Evolutionary conservation across 2,113 vertebrate species (phyloP), one percentile per base, ranked within the genome.

Genomic region (Leptosomus discolor): DNA sequence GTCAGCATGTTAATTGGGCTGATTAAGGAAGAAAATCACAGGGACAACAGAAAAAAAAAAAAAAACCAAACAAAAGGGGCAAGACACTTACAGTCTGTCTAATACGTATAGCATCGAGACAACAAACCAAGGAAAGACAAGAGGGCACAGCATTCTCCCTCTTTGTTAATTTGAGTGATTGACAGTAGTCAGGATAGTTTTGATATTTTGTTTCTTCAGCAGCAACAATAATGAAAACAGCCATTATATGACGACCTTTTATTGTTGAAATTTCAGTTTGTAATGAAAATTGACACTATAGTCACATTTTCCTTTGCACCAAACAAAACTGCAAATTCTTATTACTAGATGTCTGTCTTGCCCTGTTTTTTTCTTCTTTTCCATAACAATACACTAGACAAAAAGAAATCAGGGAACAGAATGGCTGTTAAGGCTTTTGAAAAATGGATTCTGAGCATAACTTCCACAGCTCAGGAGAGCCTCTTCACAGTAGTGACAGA

Each of bases 1-100:
- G 50, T 88, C 60, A 34, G 77, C 75, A 71, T 53, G 60, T 68
- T 94, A 95, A 91, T 92, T 97, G 93, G 92, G 68, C 93, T 95
- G 94, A 94, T 95, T 93, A 96, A 86, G 36, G 85, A 82, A 77
- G 63, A 83, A 93, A 90, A 73, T 60, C 61, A 74, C 14, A 75
- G 43, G 34, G 61, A 68, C 53, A 83, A 68, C 27, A 51, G 37
- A 29, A 60, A 54, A 43, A 56, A n/a, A 43, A 73, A 83, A 21
- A n/a, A n/a, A n/a, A n/a, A n/a, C n/a, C 36, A 86, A 96, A 86
- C 36, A 79, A 57, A 77, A 45, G 4, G 27, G 50, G 22, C 3
- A 1, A 87, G 64, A 63, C n/a, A 58, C 60, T 78, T 57, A 45
- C 22, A 89, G 20, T 26, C 74, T 65, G 32, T 51, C 39, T 41